These are phyloP conservation scores for Ophiodon elongatus DNA, from an alignment of 2,113 vertebrate genomes.

Conservation along the genomic window DNA sequence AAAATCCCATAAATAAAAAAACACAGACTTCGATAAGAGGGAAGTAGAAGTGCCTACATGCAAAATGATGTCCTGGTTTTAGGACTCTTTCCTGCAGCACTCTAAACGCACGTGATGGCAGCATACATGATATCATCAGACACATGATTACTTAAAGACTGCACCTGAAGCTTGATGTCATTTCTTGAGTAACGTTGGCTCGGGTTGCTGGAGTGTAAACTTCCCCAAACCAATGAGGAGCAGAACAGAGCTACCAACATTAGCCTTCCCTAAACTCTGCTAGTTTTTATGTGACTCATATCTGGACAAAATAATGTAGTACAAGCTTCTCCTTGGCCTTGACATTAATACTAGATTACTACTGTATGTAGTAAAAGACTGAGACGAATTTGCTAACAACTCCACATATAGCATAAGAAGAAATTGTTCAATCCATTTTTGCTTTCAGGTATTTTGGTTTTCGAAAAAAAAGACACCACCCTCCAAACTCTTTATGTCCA, in stretches of 20 bases:
- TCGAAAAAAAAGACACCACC: neutral
- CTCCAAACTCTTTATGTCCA: neutral
- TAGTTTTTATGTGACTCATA: neutral
- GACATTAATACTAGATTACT: neutral
- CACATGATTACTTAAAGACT: too few relatives aligned
- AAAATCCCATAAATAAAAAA: too few relatives aligned
- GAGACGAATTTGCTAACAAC: neutral
- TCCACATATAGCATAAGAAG: too few relatives aligned
- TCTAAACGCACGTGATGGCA: neutral
- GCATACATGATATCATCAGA: neutral
- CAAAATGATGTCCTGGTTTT: neutral
- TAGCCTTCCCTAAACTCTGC: neutral
- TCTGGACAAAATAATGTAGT: neutral
- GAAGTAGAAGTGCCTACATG: neutral
- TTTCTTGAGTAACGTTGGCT: neutral
- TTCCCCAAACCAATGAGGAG: neutral
- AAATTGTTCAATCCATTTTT: neutral
- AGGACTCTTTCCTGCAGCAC: neutral
- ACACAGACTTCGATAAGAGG: neutral
- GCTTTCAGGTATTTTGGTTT: neutral
- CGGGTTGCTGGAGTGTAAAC: neutral
- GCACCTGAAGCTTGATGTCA: neutral
- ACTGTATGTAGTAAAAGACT: neutral
- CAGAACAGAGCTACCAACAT: neutral
- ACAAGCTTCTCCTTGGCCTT: neutral